Base-by-base conservation (phyloP, 2,888 invertebrate genomes). In the Pelosia muscerda region DNA sequence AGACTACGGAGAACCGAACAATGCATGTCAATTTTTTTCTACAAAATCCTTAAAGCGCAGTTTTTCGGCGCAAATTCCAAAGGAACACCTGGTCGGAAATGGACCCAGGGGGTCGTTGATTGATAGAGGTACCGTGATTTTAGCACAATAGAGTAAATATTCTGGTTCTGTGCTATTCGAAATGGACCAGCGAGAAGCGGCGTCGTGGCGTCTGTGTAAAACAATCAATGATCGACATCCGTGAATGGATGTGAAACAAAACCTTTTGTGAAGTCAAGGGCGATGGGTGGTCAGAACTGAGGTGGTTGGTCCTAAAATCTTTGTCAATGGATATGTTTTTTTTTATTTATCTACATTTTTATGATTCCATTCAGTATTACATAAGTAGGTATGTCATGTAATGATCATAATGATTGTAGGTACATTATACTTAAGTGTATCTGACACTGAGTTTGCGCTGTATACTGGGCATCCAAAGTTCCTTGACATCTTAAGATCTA, bases 81-180 rank as follows among this genome's bases (percentile, higher is more conserved):
- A 92, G 89, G 90, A 88, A 92, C 94, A 95, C 95, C 94, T 95
- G 95, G 94, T 93, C 94, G 94, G 94, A 95, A 94, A 92, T 90
- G 90, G 86, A 84, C 94, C 94, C 92, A 91, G 90, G 94, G 95
- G 95, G 93, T 91, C 92, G 89, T 76, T 94, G 94, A 93, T 93
- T 93, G 94, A 94, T 93, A 90, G 90, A 91, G 89, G 92, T 87
- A 90, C 89, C 90, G 88, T 88, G 89, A 85, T 83, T 86, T 86
- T 86, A 86, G 85, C 85, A 88, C 81, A 90, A 90, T 89, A 83
- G 86, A 82, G 64, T 84, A 84, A 90, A 87, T 86, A 88, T 86
- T 88, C 86, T 66, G 87, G 87, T 86, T 83, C 84, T 88, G 73
- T 63, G 86, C 84, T 82, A 86, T 86, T 88, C 81, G 86, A 78